Base-by-base conservation (phyloP, 2,113 vertebrate species). In the Platysternon megacephalum region DNA sequence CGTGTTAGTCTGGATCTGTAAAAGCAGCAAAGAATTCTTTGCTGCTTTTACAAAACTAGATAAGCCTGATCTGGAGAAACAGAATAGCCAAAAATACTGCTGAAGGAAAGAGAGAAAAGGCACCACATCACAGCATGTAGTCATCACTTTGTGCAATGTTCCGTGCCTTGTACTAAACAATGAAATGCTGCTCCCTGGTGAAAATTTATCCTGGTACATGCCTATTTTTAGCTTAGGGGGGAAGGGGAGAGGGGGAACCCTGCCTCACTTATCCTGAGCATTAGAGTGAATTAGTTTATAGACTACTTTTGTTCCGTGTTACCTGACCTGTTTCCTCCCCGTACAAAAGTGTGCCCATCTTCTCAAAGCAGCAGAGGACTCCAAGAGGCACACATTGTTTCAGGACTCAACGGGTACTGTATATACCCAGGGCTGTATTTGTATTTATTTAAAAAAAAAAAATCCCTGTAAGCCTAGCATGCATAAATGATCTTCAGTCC, bases 111-210 rank as follows among this genome's bases (percentile, higher is more conserved):
- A 85, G 79, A 94, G 90, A 10, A 61, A 91, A 88, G 49, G 72
- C 90, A 95, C 56, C 28, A 8, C 93, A 90, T 86, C 94, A 94
- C 10, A 82, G 44, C 24, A 46, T 44, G 46, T 91, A 96, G 32
- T 79, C 94, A 93, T 97, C 93, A 97, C 52, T 93, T 93, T 93
- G 89, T 93, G 88, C 88, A 97, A 11, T 84, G 86, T 89, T 96
- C 88, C 87, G 42, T 97, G 93, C 92, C 93, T 90, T 91, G 87
- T 51, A 86, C 58, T 81, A 91, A 86, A 91, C 58, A 78, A 94
- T 82, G 79, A 92, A 93, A 92, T 65, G 79, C 87, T 93, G 91
- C 78, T 96, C 90, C 81, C 90, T 44, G 5, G 65, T 92, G 92
- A 95, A 89, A 95, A 86, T 79, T 16, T 88, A 28, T 96, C 95